Conservation (phyloP, 2,888 invertebrate species). For the Pegoplata infirma region DNA sequence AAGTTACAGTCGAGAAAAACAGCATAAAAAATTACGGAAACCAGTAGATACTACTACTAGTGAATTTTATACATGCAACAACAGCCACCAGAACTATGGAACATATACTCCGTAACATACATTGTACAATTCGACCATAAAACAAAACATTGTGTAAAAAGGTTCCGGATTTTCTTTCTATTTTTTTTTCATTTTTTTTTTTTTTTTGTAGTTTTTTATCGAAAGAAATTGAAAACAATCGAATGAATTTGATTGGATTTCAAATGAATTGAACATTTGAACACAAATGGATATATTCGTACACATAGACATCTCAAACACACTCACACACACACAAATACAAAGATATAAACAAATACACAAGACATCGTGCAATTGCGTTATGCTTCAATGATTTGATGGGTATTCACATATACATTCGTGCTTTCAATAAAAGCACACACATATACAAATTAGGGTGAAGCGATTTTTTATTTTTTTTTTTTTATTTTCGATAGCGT, state of each 20-base stretch:
- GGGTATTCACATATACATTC: conserved; percentile 8
- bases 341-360: conserved; percentile 28
- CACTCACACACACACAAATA: conserved; percentile 2
- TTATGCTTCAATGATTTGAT: conserved; percentile 57
- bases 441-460: not conserved
- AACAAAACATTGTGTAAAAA: conserved; percentile 62
- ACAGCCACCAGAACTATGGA: conserved; percentile 5
- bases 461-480: no score
- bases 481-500: no score
- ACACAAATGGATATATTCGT: conserved; percentile 39
- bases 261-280: conserved; percentile 61
- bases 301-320: conserved; percentile 10
- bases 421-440: not conserved
- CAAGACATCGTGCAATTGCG: conserved; percentile 61
- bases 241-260: conserved; percentile 65
- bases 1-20: conserved; percentile 50
- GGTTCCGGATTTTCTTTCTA: conserved; percentile 48
- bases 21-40: conserved; percentile 40
- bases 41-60: conserved; percentile 11
- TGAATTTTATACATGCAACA: conserved; percentile 1
- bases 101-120: conserved; percentile 36
- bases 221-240: conserved; percentile 66
- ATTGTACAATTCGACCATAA: conserved; percentile 55
- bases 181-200: conserved; percentile 24
- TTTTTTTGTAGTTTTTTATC: no score